Percentiles rank a stretch among this genome's conserved stretches.
Evolutionary conservation across 2,888 invertebrate genomes (phyloP).

Genomic region (Clostera curtula): DNA sequence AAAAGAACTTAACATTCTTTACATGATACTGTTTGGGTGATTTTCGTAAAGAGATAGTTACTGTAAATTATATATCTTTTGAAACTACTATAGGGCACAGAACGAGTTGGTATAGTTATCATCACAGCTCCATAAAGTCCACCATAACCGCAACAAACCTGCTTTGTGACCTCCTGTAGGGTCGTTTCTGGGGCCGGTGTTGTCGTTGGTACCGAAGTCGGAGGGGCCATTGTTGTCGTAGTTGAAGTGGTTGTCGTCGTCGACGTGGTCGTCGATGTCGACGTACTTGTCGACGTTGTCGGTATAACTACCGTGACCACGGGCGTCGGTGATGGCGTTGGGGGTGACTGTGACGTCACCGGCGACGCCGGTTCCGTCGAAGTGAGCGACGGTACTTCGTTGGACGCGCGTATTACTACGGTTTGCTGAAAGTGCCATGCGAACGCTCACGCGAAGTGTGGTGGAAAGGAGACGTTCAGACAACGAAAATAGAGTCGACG

Average conservation of each 20-base stretch:
- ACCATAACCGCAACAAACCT: no score
- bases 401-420: conserved; percentile 65
- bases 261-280: conserved; percentile 26
- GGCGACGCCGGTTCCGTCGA: conserved; percentile 38
- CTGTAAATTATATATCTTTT: no score
- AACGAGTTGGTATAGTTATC: no score
- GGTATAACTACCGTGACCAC: conserved; percentile 17
- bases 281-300: conserved; percentile 22
- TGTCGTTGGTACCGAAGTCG: conserved; percentile 34
- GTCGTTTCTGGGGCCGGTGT: conserved; percentile 46
- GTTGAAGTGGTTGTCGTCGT: conserved; percentile 31
- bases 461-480: conserved; percentile 45
- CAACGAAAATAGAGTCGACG: conserved; percentile 26
- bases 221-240: conserved; percentile 24
- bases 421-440: conserved; percentile 75
- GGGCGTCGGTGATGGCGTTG: conserved; percentile 29
- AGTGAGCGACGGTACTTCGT: conserved; percentile 52
- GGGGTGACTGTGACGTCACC: conserved; percentile 35
- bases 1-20: no score
- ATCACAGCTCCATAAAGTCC: no score
- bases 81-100: no score
- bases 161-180: conserved; percentile 49
- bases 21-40: no score
- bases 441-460: conserved; percentile 67
- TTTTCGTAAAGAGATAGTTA: no score